Evolutionary conservation across 2,113 vertebrate genomes (phyloP).

Genomic region (Vulpes ferrilata): DNA sequence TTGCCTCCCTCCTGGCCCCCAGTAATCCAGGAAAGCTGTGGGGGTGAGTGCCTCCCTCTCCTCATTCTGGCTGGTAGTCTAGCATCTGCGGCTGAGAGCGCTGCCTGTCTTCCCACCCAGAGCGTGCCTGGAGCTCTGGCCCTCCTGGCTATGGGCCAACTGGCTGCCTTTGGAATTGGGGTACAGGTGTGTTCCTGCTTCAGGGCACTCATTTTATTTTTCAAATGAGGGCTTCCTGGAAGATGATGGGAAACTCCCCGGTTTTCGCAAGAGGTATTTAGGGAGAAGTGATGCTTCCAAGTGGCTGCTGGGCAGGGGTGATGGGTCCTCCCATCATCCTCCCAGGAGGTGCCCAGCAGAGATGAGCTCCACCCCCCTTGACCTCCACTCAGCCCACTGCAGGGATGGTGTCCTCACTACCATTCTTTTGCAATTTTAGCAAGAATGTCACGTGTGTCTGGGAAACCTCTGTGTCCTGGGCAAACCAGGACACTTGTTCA

Average conservation of each 20-base stretch:
- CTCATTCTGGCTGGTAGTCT: not conserved
- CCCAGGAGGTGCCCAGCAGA: not conserved
- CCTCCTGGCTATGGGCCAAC: conserved; percentile 30
- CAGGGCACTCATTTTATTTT: conserved; percentile 76
- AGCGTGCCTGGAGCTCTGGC: not conserved
- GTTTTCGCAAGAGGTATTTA: conserved; percentile 74
- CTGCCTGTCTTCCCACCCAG: not conserved
- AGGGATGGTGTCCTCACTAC: not conserved
- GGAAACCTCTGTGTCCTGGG: not conserved
- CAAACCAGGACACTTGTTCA: not conserved
- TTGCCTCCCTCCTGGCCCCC: not conserved
- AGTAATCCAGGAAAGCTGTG: not conserved
- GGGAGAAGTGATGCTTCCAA: not conserved
- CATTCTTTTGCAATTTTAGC: not conserved
- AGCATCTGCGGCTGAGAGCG: not conserved
- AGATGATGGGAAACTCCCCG: conserved; percentile 79
- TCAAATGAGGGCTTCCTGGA: conserved; percentile 83
- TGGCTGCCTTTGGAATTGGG: conserved; percentile 76
- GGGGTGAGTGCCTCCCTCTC: not conserved
- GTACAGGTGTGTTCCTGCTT: conserved; percentile 75
- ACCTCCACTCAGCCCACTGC: not conserved
- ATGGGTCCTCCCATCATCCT: conserved; percentile 32
- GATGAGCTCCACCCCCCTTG: not conserved
- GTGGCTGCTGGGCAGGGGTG: not conserved
- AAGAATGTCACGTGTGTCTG: not conserved